phyloP scores from a whole-genome alignment of 2,888 invertebrate species.

The Oegoconia quadripuncta region DNA sequence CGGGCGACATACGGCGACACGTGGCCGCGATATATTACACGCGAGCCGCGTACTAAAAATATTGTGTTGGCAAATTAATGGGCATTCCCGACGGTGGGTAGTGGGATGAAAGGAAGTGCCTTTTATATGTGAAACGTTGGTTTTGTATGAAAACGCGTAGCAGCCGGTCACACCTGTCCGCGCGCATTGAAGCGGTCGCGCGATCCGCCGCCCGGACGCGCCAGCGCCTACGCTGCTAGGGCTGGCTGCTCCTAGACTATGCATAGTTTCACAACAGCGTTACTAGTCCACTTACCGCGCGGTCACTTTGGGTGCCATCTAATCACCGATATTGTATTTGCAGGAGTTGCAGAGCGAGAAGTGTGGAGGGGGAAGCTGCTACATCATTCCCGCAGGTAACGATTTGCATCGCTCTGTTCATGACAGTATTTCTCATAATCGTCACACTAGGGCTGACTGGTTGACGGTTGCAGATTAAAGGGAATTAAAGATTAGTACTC shows the following conservation, averaged over 20 bases:
- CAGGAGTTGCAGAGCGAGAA: no score
- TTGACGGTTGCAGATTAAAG: no score
- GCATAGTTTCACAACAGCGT: not conserved
- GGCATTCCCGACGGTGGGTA: constrained; percentile 77
- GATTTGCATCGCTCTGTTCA: no score
- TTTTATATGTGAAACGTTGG: constrained; percentile 78
- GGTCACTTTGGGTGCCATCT: no score
- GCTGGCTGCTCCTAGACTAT: no score
- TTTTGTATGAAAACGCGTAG: constrained; percentile 75
- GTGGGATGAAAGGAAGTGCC: constrained; percentile 79
- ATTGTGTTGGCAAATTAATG: constrained; percentile 80
- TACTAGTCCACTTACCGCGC: no score
- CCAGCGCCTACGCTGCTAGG: constrained; percentile 23
- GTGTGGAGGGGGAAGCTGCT: no score
- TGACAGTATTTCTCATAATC: no score
- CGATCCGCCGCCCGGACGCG: constrained; percentile 25
- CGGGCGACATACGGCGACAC: constrained; percentile 77
- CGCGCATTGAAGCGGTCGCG: constrained; percentile 47
- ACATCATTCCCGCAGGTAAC: no score
- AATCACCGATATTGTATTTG: no score
- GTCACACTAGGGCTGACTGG: no score
- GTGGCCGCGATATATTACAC: constrained; percentile 79
- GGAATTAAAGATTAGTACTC: no score
- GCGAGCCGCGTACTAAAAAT: constrained; percentile 78
- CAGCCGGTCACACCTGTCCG: constrained; percentile 77